These are phyloP conservation scores for Epirrita christyi DNA, from an alignment of 2,888 invertebrate species.

Conservation along the genomic window DNA sequence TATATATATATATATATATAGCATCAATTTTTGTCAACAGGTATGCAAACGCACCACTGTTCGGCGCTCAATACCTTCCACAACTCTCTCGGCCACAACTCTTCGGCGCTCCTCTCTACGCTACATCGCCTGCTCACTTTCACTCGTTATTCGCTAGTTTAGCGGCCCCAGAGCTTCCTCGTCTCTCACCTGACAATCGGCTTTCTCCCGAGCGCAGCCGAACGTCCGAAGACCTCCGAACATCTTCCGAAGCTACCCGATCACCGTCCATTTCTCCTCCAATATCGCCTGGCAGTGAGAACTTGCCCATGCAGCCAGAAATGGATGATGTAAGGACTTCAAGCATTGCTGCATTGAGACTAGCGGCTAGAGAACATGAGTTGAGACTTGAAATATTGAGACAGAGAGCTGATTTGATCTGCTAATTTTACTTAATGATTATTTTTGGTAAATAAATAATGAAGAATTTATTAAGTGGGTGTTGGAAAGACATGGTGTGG, in stretches of 20 bases:
- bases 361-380: conserved; percentile 96
- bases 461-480: neutral
- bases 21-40: conserved; percentile 50
- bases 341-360: conserved; percentile 93
- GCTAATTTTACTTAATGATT: conserved; percentile 41
- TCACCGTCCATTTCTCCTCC: conserved; percentile 82
- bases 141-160: conserved; percentile 94
- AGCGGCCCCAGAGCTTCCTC: conserved; percentile 81
- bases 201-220: conserved; percentile 66
- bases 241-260: conserved; percentile 57
- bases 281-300: conserved; percentile 78
- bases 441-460: neutral
- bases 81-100: conserved; percentile 68
- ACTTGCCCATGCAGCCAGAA: conserved; percentile 76
- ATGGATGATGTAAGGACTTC: conserved; percentile 90
- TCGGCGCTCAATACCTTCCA: conserved; percentile 74
- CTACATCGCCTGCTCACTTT: conserved; percentile 87
- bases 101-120: conserved; percentile 76
- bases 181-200: conserved; percentile 67
- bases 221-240: conserved; percentile 48
- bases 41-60: conserved; percentile 73
- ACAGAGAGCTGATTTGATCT: conserved; percentile 86
- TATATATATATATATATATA: neutral
- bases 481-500: conserved; percentile 10
- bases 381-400: conserved; percentile 92